Conservation (phyloP, 1,140 invertebrate species). For the Subanguina moxae region DNA sequence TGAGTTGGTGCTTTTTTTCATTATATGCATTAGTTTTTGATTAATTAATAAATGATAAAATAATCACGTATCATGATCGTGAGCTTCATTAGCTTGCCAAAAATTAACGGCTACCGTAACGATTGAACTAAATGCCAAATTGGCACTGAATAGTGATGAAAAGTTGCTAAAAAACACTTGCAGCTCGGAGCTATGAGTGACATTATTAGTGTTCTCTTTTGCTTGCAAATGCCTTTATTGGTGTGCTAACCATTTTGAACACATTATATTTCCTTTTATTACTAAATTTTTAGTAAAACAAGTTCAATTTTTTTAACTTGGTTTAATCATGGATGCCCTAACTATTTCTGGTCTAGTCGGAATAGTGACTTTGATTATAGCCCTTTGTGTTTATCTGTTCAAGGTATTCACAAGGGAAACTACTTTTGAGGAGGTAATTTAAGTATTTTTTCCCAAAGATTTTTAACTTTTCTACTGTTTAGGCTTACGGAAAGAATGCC, state of each 20-base stretch:
- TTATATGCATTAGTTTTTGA: too few species aligned
- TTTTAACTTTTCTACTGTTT: neutral
- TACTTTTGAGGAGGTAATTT: neutral
- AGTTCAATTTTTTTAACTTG: neutral
- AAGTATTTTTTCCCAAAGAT: neutral
- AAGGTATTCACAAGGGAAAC: constrained; percentile 1
- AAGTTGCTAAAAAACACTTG: constrained; percentile 8
- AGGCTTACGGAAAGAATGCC: constrained; percentile 1
- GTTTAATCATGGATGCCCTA: neutral
- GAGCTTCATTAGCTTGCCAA: too few species aligned
- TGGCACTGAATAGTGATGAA: constrained; percentile 1
- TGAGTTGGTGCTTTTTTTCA: too few species aligned
- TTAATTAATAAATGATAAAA: too few species aligned
- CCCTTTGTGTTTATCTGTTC: neutral
- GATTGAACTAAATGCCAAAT: constrained; percentile 1
- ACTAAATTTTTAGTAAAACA: too few species aligned
- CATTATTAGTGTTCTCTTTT: neutral
- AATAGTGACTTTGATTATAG: neutral
- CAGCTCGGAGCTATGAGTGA: neutral
- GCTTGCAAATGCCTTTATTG: too few species aligned
- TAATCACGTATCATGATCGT: too few species aligned
- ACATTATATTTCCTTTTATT: too few species aligned
- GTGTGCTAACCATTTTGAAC: too few species aligned
- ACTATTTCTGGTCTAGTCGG: neutral
- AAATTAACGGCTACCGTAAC: neutral